These are phyloP conservation scores for Epinephelus lanceolatus DNA, from an alignment of 2,113 vertebrate genomes.

Conservation along the genomic window DNA sequence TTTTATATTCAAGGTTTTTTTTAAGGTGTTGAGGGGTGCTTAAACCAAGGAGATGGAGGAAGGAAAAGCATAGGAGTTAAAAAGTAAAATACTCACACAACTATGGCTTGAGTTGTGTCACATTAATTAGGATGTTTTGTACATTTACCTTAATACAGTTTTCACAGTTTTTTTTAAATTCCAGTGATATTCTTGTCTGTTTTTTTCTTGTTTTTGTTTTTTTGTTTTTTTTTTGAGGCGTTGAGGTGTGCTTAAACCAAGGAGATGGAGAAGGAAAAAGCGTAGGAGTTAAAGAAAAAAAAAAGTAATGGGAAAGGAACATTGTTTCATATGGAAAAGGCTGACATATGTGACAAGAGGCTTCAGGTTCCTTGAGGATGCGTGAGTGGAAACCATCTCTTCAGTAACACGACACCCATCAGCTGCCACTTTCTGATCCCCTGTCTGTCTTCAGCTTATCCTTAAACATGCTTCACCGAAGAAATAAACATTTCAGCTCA, in stretches of 20 bases:
- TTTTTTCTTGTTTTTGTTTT: too few species aligned
- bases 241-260: neutral
- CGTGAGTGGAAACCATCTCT: constrained; percentile 50
- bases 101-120: neutral
- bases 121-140: neutral
- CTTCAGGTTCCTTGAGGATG: constrained; percentile 55
- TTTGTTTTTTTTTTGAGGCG: neutral
- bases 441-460: constrained; percentile 27
- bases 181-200: neutral
- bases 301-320: constrained; percentile 16
- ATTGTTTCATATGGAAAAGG: constrained; percentile 55
- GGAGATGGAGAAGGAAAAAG: neutral
- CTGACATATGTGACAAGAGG: constrained; percentile 13
- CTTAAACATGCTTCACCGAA: constrained; percentile 34
- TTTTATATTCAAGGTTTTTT: too few species aligned
- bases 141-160: neutral
- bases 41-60: too few species aligned
- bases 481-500: constrained; percentile 6
- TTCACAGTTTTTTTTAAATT: neutral
- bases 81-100: neutral
- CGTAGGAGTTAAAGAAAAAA: neutral
- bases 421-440: constrained; percentile 14
- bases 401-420: constrained; percentile 58
- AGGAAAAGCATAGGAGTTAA: too few species aligned
- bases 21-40: too few species aligned